Percentiles rank a stretch among this genome's conserved stretches.
Conservation (phyloP, 2,113 vertebrate genomes). For the Chaenocephalus aceratus region DNA sequence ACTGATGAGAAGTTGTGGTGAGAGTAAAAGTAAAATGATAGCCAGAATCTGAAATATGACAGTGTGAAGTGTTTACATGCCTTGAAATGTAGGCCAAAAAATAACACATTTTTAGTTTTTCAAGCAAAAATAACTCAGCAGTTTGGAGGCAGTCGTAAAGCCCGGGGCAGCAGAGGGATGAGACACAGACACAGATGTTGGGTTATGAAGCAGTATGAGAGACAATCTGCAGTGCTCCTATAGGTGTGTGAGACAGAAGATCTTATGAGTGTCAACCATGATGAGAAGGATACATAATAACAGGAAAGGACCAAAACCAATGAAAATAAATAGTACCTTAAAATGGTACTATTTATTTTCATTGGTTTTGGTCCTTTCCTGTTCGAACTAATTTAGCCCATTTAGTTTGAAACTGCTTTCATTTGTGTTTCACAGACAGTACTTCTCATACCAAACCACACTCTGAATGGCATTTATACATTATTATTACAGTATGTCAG, state of each 20-base stretch:
- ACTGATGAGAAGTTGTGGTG: neutral
- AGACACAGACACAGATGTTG: slow-evolving; percentile 24
- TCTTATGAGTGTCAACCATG: neutral
- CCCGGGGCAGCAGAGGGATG: slow-evolving; percentile 13
- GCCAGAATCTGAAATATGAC: neutral
- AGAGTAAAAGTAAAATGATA: neutral
- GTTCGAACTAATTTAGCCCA: neutral
- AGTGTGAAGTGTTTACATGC: neutral
- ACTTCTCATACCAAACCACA: neutral
- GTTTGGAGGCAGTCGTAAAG: neutral
- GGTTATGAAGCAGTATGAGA: slow-evolving; percentile 31
- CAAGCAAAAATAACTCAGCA: neutral
- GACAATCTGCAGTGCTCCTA: slow-evolving; percentile 25
- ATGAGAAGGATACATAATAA: neutral
- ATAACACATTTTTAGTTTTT: neutral
- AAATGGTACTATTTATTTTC: neutral
- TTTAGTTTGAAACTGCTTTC: neutral
- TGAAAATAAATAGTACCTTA: too few relatives aligned
- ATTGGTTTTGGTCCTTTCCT: neutral
- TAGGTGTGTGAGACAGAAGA: slow-evolving; percentile 2
- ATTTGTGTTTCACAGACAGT: neutral
- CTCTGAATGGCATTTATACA: neutral
- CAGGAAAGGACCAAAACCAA: too few relatives aligned
- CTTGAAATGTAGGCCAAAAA: neutral
- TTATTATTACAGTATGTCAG: neutral